A percentile compares a stretch with the other conserved stretches of the same genome.
phyloP scores from a whole-genome alignment of 53 echinoderm and acorn worm genomes.

The Astropecten irregularis region DNA sequence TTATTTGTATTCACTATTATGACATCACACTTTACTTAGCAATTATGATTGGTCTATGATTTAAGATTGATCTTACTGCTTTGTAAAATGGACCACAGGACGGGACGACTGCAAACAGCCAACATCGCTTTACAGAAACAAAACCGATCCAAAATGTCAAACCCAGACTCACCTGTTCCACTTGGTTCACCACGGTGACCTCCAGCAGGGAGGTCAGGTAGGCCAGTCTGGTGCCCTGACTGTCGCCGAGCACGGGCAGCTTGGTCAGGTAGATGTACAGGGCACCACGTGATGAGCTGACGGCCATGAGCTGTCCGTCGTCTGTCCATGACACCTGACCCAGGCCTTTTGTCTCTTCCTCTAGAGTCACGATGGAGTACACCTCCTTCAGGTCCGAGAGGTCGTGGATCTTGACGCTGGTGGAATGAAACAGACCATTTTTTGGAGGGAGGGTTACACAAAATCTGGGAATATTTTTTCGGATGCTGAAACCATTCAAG shows the following conservation, averaged over 20 bases:
- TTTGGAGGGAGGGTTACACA: background rate
- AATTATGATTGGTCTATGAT: too few relatives aligned
- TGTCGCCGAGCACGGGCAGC: conserved; percentile 90
- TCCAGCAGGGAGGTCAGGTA: conserved; percentile 96
- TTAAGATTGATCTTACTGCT: too few relatives aligned
- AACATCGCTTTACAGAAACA: too few relatives aligned
- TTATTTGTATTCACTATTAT: too few relatives aligned
- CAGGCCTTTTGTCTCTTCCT: conserved; percentile 91
- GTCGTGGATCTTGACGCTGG: conserved; percentile 96
- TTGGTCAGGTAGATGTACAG: conserved; percentile 94
- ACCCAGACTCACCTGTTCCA: conserved; percentile 84
- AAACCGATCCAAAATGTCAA: too few relatives aligned
- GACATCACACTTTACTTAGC: too few relatives aligned
- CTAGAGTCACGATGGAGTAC: conserved; percentile 91
- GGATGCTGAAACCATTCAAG: too few relatives aligned
- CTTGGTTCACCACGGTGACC: conserved; percentile 96
- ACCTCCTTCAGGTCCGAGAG: conserved; percentile 96
- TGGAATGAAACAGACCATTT: background rate
- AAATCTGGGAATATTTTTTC: background rate
- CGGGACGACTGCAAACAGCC: too few relatives aligned
- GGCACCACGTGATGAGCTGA: conserved; percentile 81
- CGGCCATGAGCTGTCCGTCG: conserved; percentile 94
- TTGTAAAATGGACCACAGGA: too few relatives aligned
- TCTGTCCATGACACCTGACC: conserved; percentile 88
- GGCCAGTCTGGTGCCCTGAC: conserved; percentile 86